These are phyloP conservation scores for Steinernema hermaphroditum DNA, from an alignment of 2,888 invertebrate species.

Conservation along the genomic window DNA sequence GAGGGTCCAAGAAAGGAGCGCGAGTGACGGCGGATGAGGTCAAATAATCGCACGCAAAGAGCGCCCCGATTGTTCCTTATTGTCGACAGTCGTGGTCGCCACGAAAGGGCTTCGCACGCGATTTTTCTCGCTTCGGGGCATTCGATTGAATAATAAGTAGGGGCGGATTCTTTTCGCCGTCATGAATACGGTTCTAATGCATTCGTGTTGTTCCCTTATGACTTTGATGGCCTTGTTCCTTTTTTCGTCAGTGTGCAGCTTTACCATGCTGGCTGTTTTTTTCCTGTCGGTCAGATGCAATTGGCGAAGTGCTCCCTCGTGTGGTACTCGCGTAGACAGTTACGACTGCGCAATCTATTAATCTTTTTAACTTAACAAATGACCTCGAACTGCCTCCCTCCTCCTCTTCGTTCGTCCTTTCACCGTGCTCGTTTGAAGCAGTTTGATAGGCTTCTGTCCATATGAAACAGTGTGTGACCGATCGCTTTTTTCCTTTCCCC, in stretches of 20 bases:
- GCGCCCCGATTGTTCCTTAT: slow-evolving; percentile 27
- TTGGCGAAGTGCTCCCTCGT: no score
- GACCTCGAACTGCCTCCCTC: slow-evolving; percentile 9
- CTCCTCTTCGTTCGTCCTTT: not conserved
- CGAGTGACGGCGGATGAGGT: slow-evolving; percentile 21
- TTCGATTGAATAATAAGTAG: slow-evolving; percentile 16
- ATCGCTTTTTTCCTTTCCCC: not conserved
- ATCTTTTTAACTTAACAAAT: slow-evolving; percentile 27
- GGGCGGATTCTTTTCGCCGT: not conserved
- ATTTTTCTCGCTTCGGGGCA: slow-evolving; percentile 24
- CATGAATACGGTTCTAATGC: slow-evolving; percentile 2
- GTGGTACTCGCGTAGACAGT: not conserved
- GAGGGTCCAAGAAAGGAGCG: not conserved
- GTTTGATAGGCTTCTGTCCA: not conserved
- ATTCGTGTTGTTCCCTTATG: not conserved
- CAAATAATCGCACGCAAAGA: slow-evolving; percentile 23
- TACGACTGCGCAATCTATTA: not conserved
- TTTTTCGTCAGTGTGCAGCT: not conserved
- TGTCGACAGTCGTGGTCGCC: slow-evolving; percentile 13
- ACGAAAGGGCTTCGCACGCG: slow-evolving; percentile 18
- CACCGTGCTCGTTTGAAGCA: not conserved
- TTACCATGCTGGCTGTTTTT: no score
- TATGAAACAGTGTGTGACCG: slow-evolving; percentile 5
- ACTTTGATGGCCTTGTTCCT: not conserved
- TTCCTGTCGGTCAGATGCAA: no score